phyloP scores from a whole-genome alignment of 2,113 vertebrate species.

The Triplophysa dalaica region DNA sequence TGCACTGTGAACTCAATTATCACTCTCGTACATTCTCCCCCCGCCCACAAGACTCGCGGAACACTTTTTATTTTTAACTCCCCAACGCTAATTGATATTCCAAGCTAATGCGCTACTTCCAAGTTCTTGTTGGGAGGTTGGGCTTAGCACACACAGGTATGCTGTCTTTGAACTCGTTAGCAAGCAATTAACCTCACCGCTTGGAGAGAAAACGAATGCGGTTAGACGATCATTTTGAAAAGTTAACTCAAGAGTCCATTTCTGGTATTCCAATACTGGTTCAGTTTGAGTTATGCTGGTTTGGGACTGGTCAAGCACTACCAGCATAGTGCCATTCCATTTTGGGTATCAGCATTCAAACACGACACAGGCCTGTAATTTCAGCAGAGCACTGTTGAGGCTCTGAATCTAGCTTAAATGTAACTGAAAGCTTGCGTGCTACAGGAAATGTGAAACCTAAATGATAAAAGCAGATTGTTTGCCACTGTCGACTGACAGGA shows the following conservation, averaged over 20 bases:
- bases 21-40: constrained; percentile 51
- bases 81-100: constrained; percentile 50
- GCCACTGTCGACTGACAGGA: constrained; percentile 12
- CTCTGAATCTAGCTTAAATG: not conserved
- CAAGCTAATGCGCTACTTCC: constrained; percentile 21
- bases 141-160: not conserved
- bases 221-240: not conserved
- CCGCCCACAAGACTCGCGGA: constrained; percentile 5
- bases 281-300: no score
- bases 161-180: constrained; percentile 5
- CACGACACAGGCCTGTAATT: no score
- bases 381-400: not conserved
- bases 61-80: constrained; percentile 56
- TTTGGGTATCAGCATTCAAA: not conserved
- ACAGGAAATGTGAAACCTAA: constrained; percentile 37
- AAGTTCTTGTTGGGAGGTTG: constrained; percentile 24
- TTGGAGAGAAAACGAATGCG: not conserved
- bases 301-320: no score
- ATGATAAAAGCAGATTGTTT: constrained; percentile 36
- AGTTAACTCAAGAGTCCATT: not conserved
- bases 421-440: constrained; percentile 16
- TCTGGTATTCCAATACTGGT: no score
- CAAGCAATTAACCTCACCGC: constrained; percentile 21
- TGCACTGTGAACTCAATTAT: constrained; percentile 79
- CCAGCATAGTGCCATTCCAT: no score